Base-by-base conservation (phyloP, 2,113 vertebrate genomes). In the Phoxinus phoxinus region DNA sequence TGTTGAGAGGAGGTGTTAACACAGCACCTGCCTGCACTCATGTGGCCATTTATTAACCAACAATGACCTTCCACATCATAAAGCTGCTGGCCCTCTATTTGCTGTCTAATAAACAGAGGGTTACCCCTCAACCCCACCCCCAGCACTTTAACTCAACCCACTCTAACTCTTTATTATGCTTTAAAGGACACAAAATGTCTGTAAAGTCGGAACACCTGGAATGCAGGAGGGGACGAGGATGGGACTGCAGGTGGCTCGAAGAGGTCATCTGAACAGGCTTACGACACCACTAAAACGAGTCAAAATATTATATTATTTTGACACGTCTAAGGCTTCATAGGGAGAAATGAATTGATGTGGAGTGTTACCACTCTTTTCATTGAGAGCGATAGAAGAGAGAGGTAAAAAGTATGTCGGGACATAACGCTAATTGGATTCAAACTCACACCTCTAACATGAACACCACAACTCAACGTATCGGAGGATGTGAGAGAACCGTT, bases 1-100 rank as follows among this genome's bases (percentile, higher is more conserved):
- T 90, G 93, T 94, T 91, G 94, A 94, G 94, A 93, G 93, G 92
- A 94, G 94, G 94, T 95, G 94, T 95, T 96, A 96, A 96, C 94
- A 94, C 92, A 94, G 93, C 93, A 95, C 95, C 94, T 95, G 94
- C 92, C 92, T 92, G 91, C 94, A 94, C 93, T 95, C 94, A 93
- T 93, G 92, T 91, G 90, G 94, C 91, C 94, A 95, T 94, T 95
- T 95, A 95, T 95, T 95, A 95, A 95, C 94, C 94, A 95, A 94
- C 94, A 95, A 94, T 95, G 94, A 94, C 94, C 95, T 94, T 95
- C 93, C 92, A 94, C 92, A 94, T 94, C 94, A 93, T 95, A 95
- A 95, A 95, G 92, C 91, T 91, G 92, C 92, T 91, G 91, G 90
- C 89, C 88, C 73, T 91, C 93, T 95, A 95, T 95, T 94, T 94